Conservation (phyloP, 2,113 vertebrate genomes). For the Cavia porcellus region DNA sequence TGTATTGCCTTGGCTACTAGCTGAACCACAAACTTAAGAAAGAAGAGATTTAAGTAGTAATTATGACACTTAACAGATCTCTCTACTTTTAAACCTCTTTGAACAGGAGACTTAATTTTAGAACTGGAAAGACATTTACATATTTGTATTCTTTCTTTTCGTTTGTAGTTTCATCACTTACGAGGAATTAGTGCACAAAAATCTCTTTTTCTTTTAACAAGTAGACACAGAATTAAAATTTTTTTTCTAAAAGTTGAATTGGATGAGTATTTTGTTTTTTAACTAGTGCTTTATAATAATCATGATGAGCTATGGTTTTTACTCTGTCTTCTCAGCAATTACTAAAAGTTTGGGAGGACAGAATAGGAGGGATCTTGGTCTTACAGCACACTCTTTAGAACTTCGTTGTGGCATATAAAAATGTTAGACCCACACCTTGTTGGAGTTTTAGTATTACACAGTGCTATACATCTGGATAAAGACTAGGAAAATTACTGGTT, state of each 20-base stretch:
- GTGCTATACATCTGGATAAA: background rate
- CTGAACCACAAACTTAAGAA: background rate
- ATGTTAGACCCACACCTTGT: background rate
- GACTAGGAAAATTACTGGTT: background rate
- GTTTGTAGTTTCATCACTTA: background rate
- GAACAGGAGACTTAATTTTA: slow-evolving; percentile 37
- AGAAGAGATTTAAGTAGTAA: background rate
- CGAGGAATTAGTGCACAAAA: background rate
- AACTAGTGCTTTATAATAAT: background rate
- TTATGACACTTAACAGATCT: background rate
- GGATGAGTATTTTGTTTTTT: background rate
- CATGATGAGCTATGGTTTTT: background rate
- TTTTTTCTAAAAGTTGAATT: background rate
- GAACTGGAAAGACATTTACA: background rate
- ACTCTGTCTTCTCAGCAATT: background rate
- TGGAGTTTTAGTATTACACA: background rate
- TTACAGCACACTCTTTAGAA: background rate
- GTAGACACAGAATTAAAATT: background rate
- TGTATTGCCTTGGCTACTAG: background rate
- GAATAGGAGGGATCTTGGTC: background rate
- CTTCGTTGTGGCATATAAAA: background rate
- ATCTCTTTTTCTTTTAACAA: background rate
- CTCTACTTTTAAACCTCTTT: background rate
- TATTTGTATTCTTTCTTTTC: background rate
- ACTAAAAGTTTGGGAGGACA: slow-evolving; percentile 27